These are phyloP conservation scores for Troides aeacus DNA, from an alignment of 2,888 invertebrate species.

Conservation along the genomic window DNA sequence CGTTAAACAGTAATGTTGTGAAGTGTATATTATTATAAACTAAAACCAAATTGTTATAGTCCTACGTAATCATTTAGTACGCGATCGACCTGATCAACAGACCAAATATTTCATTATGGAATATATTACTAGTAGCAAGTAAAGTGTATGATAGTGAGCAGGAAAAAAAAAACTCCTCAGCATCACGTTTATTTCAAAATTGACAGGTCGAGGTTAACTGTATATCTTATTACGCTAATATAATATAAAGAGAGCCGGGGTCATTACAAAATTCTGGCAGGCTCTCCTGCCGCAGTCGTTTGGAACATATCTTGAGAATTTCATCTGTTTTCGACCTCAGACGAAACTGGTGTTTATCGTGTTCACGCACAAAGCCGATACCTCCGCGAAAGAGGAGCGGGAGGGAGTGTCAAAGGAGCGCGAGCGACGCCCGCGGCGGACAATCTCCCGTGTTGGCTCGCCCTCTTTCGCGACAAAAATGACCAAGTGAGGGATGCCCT, in stretches of 20 bases:
- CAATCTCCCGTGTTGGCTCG: slow-evolving; percentile 46
- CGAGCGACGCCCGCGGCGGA: slow-evolving; percentile 42
- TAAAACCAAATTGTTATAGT: no score
- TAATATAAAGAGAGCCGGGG: slow-evolving; percentile 3
- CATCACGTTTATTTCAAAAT: no score
- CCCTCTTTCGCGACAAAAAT: slow-evolving; percentile 41
- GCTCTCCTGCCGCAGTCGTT: slow-evolving; percentile 12
- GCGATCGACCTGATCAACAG: no score
- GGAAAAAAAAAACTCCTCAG: no score
- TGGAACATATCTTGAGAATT: slow-evolving; percentile 21
- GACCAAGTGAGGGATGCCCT: slow-evolving; percentile 22
- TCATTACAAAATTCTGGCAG: slow-evolving; percentile 10
- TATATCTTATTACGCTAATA: slow-evolving; percentile 27
- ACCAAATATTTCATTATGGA: no score
- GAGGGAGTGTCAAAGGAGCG: slow-evolving; percentile 37
- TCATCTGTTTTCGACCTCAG: slow-evolving; percentile 5
- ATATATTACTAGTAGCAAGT: no score
- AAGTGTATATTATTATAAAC: no score
- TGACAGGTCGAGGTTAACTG: neutral
- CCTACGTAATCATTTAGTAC: no score
- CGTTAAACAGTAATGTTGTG: no score
- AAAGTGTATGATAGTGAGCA: no score
- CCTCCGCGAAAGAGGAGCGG: slow-evolving; percentile 4
- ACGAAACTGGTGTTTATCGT: slow-evolving; percentile 22
- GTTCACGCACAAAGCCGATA: slow-evolving; percentile 4